Evolutionary conservation across 2,797 vertebrate species (phyloP).

Genomic region (Hoplostethus atlanticus): DNA sequence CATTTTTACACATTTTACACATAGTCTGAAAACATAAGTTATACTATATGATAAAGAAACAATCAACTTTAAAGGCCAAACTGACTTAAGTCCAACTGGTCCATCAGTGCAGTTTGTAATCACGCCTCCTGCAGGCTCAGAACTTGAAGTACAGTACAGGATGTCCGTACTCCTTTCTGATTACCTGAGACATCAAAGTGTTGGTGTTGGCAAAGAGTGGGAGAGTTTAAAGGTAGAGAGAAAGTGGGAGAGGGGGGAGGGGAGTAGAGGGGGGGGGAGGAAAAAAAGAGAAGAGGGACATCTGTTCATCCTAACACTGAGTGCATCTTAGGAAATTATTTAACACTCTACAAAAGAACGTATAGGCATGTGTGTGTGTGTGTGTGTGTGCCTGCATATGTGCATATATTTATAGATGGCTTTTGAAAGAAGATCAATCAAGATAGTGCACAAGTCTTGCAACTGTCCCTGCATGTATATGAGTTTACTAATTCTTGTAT

Average conservation of each 20-base stretch:
- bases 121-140: slow-evolving; percentile 15
- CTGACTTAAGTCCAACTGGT: too few relatives aligned
- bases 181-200: not conserved
- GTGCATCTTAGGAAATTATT: too few relatives aligned
- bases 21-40: too few relatives aligned
- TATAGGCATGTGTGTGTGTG: not conserved
- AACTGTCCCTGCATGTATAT: not conserved
- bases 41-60: too few relatives aligned
- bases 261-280: too few relatives aligned
- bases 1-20: too few relatives aligned
- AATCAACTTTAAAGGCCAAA: too few relatives aligned
- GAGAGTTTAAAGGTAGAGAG: not conserved
- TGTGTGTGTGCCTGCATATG: slow-evolving; percentile 2
- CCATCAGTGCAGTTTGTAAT: too few relatives aligned
- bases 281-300: too few relatives aligned
- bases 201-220: not conserved
- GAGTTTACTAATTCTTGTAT: not conserved
- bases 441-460: not conserved
- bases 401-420: not conserved
- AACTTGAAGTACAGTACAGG: slow-evolving; percentile 1
- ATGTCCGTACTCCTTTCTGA: not conserved
- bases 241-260: not conserved
- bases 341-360: too few relatives aligned
- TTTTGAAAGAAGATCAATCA: not conserved
- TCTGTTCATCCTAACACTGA: too few relatives aligned